Conservation (phyloP, 1,140 invertebrate species). For the Sipha flava region DNA sequence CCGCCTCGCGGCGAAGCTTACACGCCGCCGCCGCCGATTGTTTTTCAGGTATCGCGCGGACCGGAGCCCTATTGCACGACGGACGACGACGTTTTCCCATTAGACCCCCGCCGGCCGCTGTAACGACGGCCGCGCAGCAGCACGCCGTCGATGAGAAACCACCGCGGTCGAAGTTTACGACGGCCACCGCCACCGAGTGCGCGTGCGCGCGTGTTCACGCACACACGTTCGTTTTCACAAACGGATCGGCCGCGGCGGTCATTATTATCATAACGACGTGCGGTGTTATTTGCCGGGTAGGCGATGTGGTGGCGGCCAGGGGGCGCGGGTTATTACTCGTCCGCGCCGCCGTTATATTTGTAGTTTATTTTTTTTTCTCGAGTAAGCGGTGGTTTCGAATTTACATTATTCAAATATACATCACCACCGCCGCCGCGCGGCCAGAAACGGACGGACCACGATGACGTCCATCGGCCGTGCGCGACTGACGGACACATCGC, state of each 20-base stretch:
- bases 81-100: conserved; percentile 25
- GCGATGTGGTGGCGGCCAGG: background rate
- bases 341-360: background rate
- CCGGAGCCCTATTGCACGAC: background rate
- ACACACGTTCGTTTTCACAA: background rate
- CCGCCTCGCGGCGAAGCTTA: background rate
- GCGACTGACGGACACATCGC: background rate
- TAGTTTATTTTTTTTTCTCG: too few relatives aligned
- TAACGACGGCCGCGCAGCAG: conserved; percentile 1
- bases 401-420: conserved; percentile 8
- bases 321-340: background rate
- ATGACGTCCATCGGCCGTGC: too few relatives aligned
- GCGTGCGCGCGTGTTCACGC: background rate
- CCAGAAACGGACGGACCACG: too few relatives aligned
- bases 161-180: background rate
- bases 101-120: conserved; percentile 21
- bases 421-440: background rate
- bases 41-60: background rate
- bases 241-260: background rate
- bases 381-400: background rate
- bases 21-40: background rate
- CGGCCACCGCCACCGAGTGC: background rate
- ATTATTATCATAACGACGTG: conserved; percentile 11
- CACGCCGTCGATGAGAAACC: background rate
- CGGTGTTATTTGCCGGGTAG: background rate